Conservation (phyloP, 2,888 invertebrate species). For the Psylliodes chrysocephalus region DNA sequence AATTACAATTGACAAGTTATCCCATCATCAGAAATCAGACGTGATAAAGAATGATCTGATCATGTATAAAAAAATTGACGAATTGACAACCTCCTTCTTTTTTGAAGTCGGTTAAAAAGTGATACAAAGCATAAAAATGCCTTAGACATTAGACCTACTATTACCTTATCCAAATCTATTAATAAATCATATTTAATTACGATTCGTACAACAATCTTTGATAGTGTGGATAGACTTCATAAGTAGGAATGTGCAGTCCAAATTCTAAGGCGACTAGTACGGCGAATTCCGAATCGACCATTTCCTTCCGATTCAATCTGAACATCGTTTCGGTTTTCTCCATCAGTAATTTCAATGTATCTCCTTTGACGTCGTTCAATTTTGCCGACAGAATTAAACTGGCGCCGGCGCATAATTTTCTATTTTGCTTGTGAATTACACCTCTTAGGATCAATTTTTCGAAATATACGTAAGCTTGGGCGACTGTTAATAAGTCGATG, state of each 20-base stretch:
- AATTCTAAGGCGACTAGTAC: slow-evolving; percentile 95
- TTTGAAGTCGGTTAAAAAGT: too few species aligned
- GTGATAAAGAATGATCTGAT: too few species aligned
- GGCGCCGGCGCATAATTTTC: slow-evolving; percentile 95
- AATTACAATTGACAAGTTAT: too few species aligned
- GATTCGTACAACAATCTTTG: slow-evolving; percentile 93
- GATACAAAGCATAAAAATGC: too few species aligned
- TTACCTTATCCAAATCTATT: too few species aligned
- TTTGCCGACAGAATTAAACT: slow-evolving; percentile 95
- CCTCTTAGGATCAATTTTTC: slow-evolving; percentile 94
- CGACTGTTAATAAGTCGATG: slow-evolving; percentile 89
- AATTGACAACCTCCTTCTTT: too few species aligned
- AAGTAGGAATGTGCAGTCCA: slow-evolving; percentile 89
- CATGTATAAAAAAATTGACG: too few species aligned
- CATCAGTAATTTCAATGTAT: slow-evolving; percentile 83
- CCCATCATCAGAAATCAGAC: too few species aligned
- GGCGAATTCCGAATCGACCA: slow-evolving; percentile 92
- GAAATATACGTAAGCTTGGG: slow-evolving; percentile 98
- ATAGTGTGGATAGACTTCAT: slow-evolving; percentile 94
- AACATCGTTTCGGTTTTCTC: slow-evolving; percentile 95
- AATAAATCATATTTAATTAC: too few species aligned
- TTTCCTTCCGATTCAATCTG: slow-evolving; percentile 88
- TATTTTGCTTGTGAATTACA: slow-evolving; percentile 92
- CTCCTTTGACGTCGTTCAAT: slow-evolving; percentile 96
- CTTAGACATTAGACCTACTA: too few species aligned